Evolutionary conservation across 2,113 vertebrate species (phyloP).

Genomic region (Galemys pyrenaicus): DNA sequence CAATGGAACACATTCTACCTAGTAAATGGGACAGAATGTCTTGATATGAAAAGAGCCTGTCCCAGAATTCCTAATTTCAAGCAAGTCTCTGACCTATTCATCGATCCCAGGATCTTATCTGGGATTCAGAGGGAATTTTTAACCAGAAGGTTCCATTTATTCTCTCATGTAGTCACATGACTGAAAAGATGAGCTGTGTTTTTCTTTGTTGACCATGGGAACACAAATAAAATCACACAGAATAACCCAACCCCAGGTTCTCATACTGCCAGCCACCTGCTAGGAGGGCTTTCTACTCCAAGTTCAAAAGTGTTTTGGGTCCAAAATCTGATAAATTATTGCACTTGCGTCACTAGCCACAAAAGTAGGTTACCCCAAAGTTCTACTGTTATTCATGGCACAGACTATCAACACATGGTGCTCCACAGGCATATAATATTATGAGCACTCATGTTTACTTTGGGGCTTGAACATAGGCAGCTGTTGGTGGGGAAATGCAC

Average conservation of each 20-base stretch:
- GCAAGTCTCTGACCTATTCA: background rate
- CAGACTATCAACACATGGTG: background rate
- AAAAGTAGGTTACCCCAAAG: constrained; percentile 8
- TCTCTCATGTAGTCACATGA: background rate
- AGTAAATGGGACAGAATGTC: background rate
- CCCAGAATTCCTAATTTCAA: background rate
- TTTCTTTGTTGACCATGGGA: constrained; percentile 44
- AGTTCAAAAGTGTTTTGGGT: constrained; percentile 41
- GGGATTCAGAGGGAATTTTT: background rate
- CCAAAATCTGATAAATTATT: background rate
- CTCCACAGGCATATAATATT: background rate
- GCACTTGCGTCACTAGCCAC: background rate
- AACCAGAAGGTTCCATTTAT: background rate
- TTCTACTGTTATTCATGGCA: constrained; percentile 48
- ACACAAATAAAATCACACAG: constrained; percentile 34
- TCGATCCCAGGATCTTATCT: background rate
- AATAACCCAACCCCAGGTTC: background rate
- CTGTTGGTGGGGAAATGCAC: constrained; percentile 41
- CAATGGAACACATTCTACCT: background rate
- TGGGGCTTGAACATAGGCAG: background rate
- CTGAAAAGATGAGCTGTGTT: constrained; percentile 53
- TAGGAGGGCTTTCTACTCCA: constrained; percentile 2
- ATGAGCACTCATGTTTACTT: constrained; percentile 29
- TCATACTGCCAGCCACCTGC: constrained; percentile 45
- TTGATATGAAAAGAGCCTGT: accelerated